Evolutionary conservation across 2,888 invertebrate species (phyloP), one percentile per base, ranked within the genome.

Genomic region (Steinernema hermaphroditum): DNA sequence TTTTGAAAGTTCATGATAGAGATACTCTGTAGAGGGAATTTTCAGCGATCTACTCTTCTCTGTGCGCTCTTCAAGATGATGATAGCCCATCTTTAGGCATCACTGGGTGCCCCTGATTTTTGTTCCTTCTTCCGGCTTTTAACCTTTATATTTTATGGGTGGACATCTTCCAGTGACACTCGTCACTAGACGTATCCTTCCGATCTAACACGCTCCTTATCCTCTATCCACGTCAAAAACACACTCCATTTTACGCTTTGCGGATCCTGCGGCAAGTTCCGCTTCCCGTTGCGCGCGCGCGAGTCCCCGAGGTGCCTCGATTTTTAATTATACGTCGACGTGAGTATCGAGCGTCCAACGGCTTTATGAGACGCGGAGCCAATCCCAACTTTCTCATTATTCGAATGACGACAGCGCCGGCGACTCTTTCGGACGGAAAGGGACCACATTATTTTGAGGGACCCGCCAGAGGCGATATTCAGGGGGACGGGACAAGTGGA

Each of bases 281-380:
- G 46, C 16, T 46, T 46, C 6, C 46, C 19, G 16, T 41, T 41
- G 8, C 41, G 8, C 41, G 46, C 19, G 6, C 16, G 46, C 46
- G 19, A 16, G n/a, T 46, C 46, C 46, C 46, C 16, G 19, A 46
- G 46, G 46, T 46, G n/a, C n/a, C n/a, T 19, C 46, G 46, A 46
- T 46, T 46, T 46, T 46, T 46, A 46, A 46, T 46, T 46, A 46
- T 46, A 46, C 46, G n/a, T 46, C n/a, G 46, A 16, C 46, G n/a
- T n/a, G 46, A 19, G 8, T 46, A n/a, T n/a, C 46, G 46, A 4
- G 16, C 6, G 46, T 9, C 9, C n/a, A n/a, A n/a, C 46, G 46
- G 19, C 19, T 46, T 16, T n/a, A 46, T n/a, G 16, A 19, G 46
- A 9, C 46, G 46, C 46, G 19, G 46, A 46, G 46, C 46, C 16